phyloP scores from a whole-genome alignment of 2,113 vertebrate genomes.

The Pogonocichla stellata region DNA sequence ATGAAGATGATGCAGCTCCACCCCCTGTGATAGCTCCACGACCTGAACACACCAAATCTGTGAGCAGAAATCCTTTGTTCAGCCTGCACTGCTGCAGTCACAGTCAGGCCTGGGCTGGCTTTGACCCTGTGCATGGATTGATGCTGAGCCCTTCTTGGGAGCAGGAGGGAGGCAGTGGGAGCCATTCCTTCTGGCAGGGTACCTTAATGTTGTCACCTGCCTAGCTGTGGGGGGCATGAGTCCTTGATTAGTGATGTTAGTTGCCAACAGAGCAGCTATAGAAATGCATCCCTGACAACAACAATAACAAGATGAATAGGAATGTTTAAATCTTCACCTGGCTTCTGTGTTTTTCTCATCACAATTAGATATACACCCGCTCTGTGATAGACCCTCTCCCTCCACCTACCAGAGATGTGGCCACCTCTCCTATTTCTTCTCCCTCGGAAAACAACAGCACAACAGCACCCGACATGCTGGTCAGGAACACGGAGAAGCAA shows the following conservation, averaged over 20 bases:
- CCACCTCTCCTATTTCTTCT: slow-evolving; percentile 86
- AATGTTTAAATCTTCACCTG: background rate
- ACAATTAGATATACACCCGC: slow-evolving; percentile 90
- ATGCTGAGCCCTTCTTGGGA: background rate
- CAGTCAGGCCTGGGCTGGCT: background rate
- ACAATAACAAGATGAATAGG: background rate
- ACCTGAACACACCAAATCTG: slow-evolving; percentile 96
- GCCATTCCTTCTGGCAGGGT: background rate
- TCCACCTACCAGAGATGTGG: slow-evolving; percentile 86
- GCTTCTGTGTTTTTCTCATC: background rate
- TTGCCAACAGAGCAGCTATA: background rate
- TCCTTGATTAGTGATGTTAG: background rate
- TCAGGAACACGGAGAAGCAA: slow-evolving; percentile 83
- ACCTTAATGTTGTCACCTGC: background rate
- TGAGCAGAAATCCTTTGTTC: slow-evolving; percentile 67
- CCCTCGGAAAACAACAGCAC: slow-evolving; percentile 75
- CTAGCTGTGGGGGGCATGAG: fast-evolving
- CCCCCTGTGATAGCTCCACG: slow-evolving; percentile 91
- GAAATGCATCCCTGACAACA: background rate
- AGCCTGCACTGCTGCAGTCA: background rate
- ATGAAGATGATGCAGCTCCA: slow-evolving; percentile 88
- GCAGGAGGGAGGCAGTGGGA: background rate
- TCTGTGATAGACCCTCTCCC: slow-evolving; percentile 93
- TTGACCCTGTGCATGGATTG: background rate
- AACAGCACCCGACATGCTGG: slow-evolving; percentile 73